Conservation (phyloP, 2,797 vertebrate species). For the Cynopterus sphinx region DNA sequence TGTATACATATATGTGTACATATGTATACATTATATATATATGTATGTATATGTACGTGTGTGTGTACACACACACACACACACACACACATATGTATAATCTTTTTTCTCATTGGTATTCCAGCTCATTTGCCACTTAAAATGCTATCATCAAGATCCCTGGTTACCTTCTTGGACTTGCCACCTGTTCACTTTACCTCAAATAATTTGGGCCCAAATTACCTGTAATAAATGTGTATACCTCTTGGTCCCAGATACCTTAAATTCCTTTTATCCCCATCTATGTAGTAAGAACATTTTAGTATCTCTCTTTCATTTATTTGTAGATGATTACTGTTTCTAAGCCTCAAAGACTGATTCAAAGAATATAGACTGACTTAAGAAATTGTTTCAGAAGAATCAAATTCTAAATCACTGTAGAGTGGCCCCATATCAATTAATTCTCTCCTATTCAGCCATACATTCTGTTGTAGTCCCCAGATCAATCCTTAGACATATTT, state of each 20-base stretch:
- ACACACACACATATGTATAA: too few relatives aligned
- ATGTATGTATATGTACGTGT: too few relatives aligned
- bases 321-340: background rate
- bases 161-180: background rate
- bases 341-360: background rate
- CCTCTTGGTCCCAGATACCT: background rate
- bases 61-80: too few relatives aligned
- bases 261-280: background rate
- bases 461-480: background rate
- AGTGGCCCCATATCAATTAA: background rate
- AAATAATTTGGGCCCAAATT: background rate
- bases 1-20: too few relatives aligned
- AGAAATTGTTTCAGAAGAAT: background rate
- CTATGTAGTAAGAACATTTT: background rate
- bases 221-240: background rate
- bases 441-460: background rate
- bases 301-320: background rate
- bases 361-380: background rate
- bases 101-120: background rate
- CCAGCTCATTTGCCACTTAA: background rate
- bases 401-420: background rate
- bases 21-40: too few relatives aligned
- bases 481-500: accelerated
- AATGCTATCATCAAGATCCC: background rate
- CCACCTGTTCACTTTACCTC: background rate